Conservation (phyloP, 2,113 vertebrate species). For the Mormyrus iriodes region DNA sequence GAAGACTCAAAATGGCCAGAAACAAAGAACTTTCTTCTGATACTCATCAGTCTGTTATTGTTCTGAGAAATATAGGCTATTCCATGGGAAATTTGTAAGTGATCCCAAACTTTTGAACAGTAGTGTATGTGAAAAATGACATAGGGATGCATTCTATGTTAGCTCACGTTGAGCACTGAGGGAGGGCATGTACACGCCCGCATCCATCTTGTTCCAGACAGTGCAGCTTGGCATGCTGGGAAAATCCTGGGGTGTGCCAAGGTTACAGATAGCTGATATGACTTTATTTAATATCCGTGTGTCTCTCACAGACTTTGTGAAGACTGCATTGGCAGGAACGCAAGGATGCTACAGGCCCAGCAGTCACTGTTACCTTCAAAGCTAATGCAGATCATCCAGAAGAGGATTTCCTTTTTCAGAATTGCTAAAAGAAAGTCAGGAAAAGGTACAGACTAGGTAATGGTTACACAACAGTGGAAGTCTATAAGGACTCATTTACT, state of each 20-base stretch:
- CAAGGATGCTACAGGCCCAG: conserved; percentile 59
- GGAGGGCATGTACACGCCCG: not conserved
- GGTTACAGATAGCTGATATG: not conserved
- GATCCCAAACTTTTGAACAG: too few relatives aligned
- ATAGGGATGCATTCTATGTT: not conserved
- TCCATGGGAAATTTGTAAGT: too few relatives aligned
- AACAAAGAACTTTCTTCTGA: too few relatives aligned
- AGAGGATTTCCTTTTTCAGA: conserved; percentile 78
- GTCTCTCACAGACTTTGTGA: conserved; percentile 69
- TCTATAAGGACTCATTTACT: not conserved
- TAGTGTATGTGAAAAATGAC: not conserved
- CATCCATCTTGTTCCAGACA: not conserved
- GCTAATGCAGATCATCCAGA: conserved; percentile 68
- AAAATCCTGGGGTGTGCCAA: not conserved
- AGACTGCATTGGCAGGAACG: conserved; percentile 79
- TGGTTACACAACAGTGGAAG: not conserved
- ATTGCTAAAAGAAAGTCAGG: conserved; percentile 47
- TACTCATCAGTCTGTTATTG: too few relatives aligned
- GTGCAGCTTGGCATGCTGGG: not conserved
- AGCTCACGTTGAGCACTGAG: not conserved
- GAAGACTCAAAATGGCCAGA: too few relatives aligned
- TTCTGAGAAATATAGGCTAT: too few relatives aligned
- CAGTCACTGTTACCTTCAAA: conserved; percentile 72
- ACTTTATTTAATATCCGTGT: not conserved
- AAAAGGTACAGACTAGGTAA: not conserved